Evolutionary conservation across 2,113 vertebrate species (phyloP), one percentile per base, ranked within the genome.

Genomic region (Pristiophorus japonicus): DNA sequence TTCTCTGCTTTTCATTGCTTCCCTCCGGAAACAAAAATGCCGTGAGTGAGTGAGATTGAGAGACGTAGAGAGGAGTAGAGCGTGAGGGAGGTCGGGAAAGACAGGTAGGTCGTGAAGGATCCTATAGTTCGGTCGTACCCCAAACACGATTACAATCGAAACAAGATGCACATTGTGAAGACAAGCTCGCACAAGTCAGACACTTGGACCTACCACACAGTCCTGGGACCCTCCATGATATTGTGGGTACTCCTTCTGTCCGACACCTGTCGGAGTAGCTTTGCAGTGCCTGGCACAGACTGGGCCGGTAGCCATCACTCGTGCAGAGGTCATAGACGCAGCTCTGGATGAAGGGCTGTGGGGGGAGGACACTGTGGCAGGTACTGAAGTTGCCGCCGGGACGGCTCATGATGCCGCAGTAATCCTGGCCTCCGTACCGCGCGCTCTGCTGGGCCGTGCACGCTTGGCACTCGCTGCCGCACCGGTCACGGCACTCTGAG

Each of bases 171-270:
- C n/a, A 24, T 63, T 14, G 0, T 92, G 18, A 65, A 30, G 45
- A 5, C 4, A 7, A 22, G 10, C 4, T 47, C 20, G 1, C 18
- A 65, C 24, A 8, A 14, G 27, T 34, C 27, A n/a, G n/a, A n/a
- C n/a, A n/a, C n/a, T n/a, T n/a, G n/a, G n/a, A 0, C 97, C 96
- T 96, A 97, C 97, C 97, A 95, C 97, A 97, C 62, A 97, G 97
- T 4, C 95, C 95, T 10, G 84, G 7, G 6, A 70, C 96, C 87
- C 96, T 96, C 97, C 97, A 98, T 2, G 84, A 96, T 45, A 45
- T 96, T 0, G 97, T 94, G 0, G 91, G 96, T 20, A 97, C 11
- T 7, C 67, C 88, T 24, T 2, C 96, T 78, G 96, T 96, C 73
- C 97, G 97, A 95, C 97, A 98, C 16, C 96, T 96, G 78, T 93